Evolutionary conservation across 2,113 vertebrate species (phyloP).

Genomic region (Thamnophis sirtalis): DNA sequence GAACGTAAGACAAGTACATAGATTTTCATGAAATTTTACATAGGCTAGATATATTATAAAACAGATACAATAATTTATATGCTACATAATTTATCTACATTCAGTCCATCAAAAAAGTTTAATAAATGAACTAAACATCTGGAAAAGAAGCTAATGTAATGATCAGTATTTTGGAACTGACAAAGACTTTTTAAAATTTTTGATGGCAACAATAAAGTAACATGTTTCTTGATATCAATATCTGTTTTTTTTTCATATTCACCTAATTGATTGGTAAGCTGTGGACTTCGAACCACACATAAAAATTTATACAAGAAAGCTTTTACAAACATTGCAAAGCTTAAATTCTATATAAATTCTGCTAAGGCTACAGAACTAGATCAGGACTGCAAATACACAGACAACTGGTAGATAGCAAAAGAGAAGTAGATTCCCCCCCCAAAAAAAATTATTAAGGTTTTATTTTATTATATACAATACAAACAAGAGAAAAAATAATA

Average conservation of each 20-base stretch:
- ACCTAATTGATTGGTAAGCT: neutral
- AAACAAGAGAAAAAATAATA: too few species aligned
- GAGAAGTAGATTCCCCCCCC: neutral
- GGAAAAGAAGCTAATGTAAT: neutral
- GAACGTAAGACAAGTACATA: neutral
- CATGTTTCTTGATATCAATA: neutral
- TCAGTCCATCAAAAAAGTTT: neutral
- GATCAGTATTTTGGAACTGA: neutral
- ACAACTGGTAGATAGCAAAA: neutral
- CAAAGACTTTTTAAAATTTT: neutral
- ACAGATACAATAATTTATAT: neutral
- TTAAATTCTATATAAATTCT: neutral
- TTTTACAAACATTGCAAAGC: neutral
- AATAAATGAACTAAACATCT: neutral
- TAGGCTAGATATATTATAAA: neutral
- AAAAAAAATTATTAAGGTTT: too few species aligned
- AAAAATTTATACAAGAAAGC: neutral
- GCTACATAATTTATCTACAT: neutral
- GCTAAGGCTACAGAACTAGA: neutral
- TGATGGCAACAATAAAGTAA: neutral
- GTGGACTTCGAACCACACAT: neutral
- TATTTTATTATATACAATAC: too few species aligned
- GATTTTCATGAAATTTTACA: neutral
- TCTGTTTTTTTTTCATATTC: neutral
- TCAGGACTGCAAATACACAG: neutral